Conservation (phyloP, 1,140 invertebrate genomes). For the Zaprionus capensis region DNA sequence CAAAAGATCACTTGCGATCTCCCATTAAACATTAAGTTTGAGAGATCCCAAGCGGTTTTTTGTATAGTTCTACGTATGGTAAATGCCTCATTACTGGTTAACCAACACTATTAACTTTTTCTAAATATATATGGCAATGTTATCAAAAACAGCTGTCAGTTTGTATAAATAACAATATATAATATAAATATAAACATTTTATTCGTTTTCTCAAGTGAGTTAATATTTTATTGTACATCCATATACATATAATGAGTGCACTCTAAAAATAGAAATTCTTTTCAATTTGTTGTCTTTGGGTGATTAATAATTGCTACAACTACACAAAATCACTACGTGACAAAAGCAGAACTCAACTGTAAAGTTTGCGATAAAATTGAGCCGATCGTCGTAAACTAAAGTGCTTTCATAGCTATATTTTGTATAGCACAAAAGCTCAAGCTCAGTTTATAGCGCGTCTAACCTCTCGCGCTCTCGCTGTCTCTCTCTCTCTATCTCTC, state of each 20-base stretch:
- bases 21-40: too few relatives aligned
- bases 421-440: constrained; percentile 3
- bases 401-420: neutral
- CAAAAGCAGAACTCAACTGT: constrained; percentile 5
- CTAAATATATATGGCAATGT: neutral
- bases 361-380: constrained; percentile 4
- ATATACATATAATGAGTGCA: neutral
- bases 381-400: neutral
- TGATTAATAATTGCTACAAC: neutral
- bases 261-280: constrained; percentile 1
- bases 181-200: neutral
- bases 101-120: too few relatives aligned
- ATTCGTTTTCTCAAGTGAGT: neutral
- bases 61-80: too few relatives aligned
- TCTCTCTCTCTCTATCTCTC: neutral
- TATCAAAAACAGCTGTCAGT: neutral
- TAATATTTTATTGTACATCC: neutral
- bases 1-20: too few relatives aligned
- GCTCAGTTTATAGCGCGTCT: neutral
- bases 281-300: neutral
- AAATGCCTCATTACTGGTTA: too few relatives aligned
- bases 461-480: neutral
- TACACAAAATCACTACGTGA: constrained; percentile 4
- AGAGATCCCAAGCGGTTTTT: too few relatives aligned
- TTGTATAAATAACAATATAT: neutral